These are phyloP conservation scores for Leptoteleia sp. DNA, from an alignment of 1,140 invertebrate genomes.

Conservation along the genomic window DNA sequence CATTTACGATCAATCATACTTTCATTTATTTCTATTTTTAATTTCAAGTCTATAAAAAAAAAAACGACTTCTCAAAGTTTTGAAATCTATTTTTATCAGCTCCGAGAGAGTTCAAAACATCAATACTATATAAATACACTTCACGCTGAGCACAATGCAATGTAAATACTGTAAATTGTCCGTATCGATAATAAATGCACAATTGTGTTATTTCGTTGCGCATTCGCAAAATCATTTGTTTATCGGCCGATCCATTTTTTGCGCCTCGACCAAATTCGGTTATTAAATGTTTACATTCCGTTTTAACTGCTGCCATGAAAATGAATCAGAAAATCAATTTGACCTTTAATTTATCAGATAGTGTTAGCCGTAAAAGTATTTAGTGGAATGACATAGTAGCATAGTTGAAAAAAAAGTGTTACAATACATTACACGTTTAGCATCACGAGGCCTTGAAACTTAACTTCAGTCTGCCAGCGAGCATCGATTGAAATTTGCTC, in stretches of 20 bases:
- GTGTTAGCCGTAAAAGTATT: neutral
- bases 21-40: constrained; percentile 27
- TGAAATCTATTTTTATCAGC: constrained; percentile 15
- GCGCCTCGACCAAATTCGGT: too few relatives aligned
- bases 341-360: too few relatives aligned
- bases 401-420: constrained; percentile 49
- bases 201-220: too few relatives aligned
- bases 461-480: constrained; percentile 22
- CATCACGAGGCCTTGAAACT: constrained; percentile 35
- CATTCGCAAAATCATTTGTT: too few relatives aligned
- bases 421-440: constrained; percentile 28
- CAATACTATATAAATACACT: constrained; percentile 20
- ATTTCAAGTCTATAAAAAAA: constrained; percentile 26
- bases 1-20: constrained; percentile 26
- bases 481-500: constrained; percentile 44
- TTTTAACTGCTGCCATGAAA: too few relatives aligned
- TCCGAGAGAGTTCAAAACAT: constrained; percentile 26
- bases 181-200: too few relatives aligned
- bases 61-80: constrained; percentile 22
- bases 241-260: too few relatives aligned
- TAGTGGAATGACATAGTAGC: constrained; percentile 15
- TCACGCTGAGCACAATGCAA: neutral
- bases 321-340: too few relatives aligned
- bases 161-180: constrained; percentile 3
- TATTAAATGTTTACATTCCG: too few relatives aligned